Conservation (phyloP, 2,888 invertebrate species). For the Lycaena phlaeas region DNA sequence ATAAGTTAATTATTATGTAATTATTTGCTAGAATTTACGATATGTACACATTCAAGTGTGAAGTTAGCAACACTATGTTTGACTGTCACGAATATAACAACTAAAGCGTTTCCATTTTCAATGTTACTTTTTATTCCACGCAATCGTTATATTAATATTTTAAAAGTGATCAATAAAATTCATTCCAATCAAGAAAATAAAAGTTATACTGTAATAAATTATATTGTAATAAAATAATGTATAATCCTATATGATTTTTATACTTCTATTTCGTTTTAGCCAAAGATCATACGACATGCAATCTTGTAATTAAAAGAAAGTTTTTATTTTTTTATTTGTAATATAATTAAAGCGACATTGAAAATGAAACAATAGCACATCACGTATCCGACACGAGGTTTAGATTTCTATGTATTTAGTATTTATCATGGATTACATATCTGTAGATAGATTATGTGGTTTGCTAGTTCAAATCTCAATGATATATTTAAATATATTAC, state of each 20-base stretch:
- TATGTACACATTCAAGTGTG: slow-evolving; percentile 27
- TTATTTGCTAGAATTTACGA: slow-evolving; percentile 11
- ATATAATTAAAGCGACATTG: slow-evolving; percentile 50
- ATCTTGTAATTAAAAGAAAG: no score
- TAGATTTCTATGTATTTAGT: slow-evolving; percentile 56
- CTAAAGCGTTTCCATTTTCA: slow-evolving; percentile 51
- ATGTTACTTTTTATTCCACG: slow-evolving; percentile 21
- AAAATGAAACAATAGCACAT: slow-evolving; percentile 55
- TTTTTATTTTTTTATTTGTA: no score
- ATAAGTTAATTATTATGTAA: slow-evolving; percentile 19
- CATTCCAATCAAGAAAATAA: no score
- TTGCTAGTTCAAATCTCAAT: slow-evolving; percentile 71
- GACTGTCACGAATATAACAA: slow-evolving; percentile 44
- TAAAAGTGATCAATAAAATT: not conserved
- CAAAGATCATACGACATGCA: no score
- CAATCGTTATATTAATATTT: no score
- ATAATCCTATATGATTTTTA: no score
- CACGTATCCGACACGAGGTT: slow-evolving; percentile 47
- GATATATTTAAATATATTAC: slow-evolving; percentile 60
- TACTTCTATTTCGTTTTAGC: no score
- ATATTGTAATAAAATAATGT: no score
- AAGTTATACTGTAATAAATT: no score
- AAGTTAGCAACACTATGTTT: slow-evolving; percentile 40
- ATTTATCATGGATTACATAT: slow-evolving; percentile 73
- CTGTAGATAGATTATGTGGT: slow-evolving; percentile 71